Conservation (phyloP, 2,113 vertebrate species). For the Poecile atricapillus region DNA sequence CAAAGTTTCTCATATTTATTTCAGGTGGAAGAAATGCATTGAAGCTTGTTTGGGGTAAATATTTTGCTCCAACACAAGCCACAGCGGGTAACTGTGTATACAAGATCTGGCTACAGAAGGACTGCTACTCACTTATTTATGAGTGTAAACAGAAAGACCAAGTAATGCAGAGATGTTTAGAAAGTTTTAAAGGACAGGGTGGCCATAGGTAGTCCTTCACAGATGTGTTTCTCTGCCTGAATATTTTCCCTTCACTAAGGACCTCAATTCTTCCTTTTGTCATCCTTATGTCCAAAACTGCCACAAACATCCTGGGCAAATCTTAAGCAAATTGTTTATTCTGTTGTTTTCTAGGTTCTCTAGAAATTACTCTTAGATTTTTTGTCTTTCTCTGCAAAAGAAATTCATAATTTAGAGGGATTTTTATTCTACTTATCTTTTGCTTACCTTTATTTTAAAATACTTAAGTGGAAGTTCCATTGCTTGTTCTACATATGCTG, state of each 20-base stretch:
- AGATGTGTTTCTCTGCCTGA: neutral
- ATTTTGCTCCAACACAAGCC: conserved; percentile 1
- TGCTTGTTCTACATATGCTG: neutral
- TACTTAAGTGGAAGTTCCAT: neutral
- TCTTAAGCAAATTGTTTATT: neutral
- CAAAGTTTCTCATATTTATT: neutral
- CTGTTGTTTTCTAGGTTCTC: neutral
- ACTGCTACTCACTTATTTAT: conserved; percentile 55
- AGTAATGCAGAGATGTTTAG: conserved; percentile 32
- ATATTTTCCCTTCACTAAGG: neutral
- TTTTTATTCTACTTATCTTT: neutral
- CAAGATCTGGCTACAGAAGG: neutral
- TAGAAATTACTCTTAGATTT: neutral
- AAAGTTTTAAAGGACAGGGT: neutral
- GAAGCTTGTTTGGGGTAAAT: conserved; percentile 28
- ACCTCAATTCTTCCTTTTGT: neutral
- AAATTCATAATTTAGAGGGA: accelerated
- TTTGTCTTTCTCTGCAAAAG: neutral
- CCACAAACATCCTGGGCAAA: neutral
- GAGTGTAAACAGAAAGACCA: conserved; percentile 39
- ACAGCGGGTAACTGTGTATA: neutral
- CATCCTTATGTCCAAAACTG: neutral
- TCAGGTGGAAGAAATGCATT: neutral
- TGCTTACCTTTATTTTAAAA: neutral
- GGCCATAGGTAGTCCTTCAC: neutral